A percentile compares a stretch with the other conserved stretches of the same genome.
These are phyloP conservation scores for Tamias sibiricus DNA, from an alignment of 2,113 vertebrate genomes.

Conservation along the genomic window DNA sequence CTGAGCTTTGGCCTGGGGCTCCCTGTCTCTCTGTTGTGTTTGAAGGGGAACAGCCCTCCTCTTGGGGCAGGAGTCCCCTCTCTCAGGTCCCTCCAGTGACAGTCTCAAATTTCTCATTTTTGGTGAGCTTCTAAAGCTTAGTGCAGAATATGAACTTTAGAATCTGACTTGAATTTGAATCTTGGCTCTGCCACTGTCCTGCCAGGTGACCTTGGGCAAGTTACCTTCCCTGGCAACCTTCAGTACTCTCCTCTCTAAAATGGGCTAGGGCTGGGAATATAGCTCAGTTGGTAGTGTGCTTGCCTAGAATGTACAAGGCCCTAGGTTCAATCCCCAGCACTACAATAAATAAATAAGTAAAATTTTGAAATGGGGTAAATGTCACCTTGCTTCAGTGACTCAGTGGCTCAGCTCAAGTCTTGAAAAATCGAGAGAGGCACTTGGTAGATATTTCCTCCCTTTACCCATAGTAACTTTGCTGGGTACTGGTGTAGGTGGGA, in stretches of 20 bases:
- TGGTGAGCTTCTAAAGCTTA: background rate
- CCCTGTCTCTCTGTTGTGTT: background rate
- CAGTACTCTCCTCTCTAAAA: background rate
- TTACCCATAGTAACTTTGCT: background rate
- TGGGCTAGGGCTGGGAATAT: no score
- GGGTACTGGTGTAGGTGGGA: background rate
- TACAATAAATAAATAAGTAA: background rate
- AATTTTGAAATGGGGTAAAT: background rate
- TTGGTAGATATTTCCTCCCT: background rate
- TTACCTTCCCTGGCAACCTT: background rate
- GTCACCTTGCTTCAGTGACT: background rate
- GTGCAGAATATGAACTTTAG: background rate
- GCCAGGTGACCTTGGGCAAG: background rate
- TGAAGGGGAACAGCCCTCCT: background rate
- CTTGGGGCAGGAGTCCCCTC: background rate
- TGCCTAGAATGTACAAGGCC: no score
- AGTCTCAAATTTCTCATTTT: background rate
- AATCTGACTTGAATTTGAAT: background rate
- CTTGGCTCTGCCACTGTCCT: background rate
- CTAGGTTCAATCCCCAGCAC: no score
- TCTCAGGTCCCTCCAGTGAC: background rate
- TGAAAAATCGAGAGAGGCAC: background rate
- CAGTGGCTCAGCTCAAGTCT: background rate
- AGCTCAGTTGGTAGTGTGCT: no score
- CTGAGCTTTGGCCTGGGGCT: background rate